phyloP scores from a whole-genome alignment of 2,888 invertebrate species.

The Rambutsinella grinnellia region DNA sequence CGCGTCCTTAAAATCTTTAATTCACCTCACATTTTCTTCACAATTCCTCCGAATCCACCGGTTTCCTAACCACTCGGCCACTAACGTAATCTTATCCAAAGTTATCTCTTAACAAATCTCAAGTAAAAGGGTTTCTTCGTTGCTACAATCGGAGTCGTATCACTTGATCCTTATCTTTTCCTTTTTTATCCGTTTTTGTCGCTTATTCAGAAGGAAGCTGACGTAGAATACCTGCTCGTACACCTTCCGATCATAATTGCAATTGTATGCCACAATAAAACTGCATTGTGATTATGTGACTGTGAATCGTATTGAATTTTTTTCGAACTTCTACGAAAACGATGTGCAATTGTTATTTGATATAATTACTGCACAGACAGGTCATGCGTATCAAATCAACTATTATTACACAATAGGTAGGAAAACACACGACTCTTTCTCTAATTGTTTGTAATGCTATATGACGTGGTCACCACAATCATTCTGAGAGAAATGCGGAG shows the following conservation, averaged over 20 bases:
- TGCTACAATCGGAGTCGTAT: too few relatives aligned
- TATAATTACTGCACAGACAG: neutral
- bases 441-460: neutral
- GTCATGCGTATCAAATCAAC: neutral
- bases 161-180: too few relatives aligned
- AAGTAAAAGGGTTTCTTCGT: too few relatives aligned
- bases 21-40: too few relatives aligned
- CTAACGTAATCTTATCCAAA: too few relatives aligned
- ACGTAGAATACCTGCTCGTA: neutral
- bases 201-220: too few relatives aligned
- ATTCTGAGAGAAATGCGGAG: neutral
- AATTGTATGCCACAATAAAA: neutral
- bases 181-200: too few relatives aligned
- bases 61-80: too few relatives aligned
- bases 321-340: neutral
- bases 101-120: too few relatives aligned
- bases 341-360: neutral
- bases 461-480: neutral
- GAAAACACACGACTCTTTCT: neutral
- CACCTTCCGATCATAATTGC: neutral
- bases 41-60: too few relatives aligned
- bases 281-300: neutral
- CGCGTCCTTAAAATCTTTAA: too few relatives aligned
- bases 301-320: too few relatives aligned
- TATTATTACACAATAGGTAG: neutral